Evolutionary conservation across 1,140 invertebrate species (phyloP), one percentile per base, ranked within the genome.

Genomic region (Magallana ariakensis): DNA sequence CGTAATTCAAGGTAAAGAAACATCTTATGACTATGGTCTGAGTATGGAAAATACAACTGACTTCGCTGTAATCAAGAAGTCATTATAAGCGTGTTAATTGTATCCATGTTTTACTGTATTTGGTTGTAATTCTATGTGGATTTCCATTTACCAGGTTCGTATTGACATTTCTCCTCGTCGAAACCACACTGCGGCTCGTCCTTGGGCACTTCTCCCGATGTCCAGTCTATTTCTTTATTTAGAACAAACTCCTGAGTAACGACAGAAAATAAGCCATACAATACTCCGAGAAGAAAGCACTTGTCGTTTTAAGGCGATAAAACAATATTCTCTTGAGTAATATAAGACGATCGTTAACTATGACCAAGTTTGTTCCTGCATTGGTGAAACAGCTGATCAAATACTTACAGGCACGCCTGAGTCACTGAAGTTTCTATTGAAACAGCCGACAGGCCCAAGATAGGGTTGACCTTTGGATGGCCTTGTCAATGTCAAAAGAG

Each of bases 151-250:
- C 92, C 91, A 80, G 88, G 84, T 83, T 91, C 84, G 6, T 90
- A 82, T 10, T 88, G 83, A 92, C 97, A 97, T 90, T 96, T 96
- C 88, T 96, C 96, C 62, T 97, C 97, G 58, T 97, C 95, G 93
- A 99, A 99, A n/a, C 98, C 98, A 94, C 98, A 99, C 33, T 96
- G 96, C 0, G 98, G 98, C 92, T 99, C 97, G 93, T 98, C 98
- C 89, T 96, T 96, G 0, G 98, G 98, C 89, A 97, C 96, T 26
- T 95, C 94, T 16, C 96, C 97, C 22, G 96, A 96, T 0, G 97
- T 96, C 98, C 98, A 99, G 87, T 97, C 96, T 85, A 99, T 97
- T 11, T 95, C 95, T 33, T 95, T 60, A 60, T 86, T 82, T 60
- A 85, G 54, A 56, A 75, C 60, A 66, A 83, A 88, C 13, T 62